phyloP scores from a whole-genome alignment of 2,888 invertebrate genomes.

The Tromatobia lineatoria region DNA sequence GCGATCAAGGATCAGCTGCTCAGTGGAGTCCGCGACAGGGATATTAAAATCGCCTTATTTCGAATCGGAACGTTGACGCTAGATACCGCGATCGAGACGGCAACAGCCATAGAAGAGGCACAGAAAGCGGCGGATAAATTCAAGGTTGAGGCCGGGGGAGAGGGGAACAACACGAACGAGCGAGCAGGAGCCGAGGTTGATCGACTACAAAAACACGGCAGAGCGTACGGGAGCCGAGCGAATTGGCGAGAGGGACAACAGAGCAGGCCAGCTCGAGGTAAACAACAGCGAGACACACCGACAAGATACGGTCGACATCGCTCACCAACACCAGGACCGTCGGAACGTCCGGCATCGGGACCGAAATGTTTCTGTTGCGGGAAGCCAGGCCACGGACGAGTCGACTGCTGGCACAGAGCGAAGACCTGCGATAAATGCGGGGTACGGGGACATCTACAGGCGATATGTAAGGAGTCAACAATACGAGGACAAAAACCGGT shows the following conservation, averaged over 20 bases:
- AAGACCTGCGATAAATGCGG: background rate
- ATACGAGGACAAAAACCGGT: background rate
- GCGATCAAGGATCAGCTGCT: constrained; percentile 5
- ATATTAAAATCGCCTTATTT: constrained; percentile 9
- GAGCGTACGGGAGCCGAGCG: no score
- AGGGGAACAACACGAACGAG: background rate
- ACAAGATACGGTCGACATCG: background rate
- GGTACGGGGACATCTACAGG: background rate
- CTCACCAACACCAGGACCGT: constrained; percentile 1
- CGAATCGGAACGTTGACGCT: background rate
- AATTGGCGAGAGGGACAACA: no score
- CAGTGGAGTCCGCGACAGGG: constrained; percentile 4
- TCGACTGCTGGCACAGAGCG: background rate
- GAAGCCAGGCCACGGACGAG: background rate
- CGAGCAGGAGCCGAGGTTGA: background rate
- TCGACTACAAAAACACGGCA: background rate
- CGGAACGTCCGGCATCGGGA: background rate
- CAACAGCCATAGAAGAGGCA: constrained; percentile 7
- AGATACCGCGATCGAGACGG: background rate
- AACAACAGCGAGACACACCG: no score
- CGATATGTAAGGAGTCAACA: background rate
- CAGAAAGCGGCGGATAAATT: background rate
- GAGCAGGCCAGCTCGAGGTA: no score
- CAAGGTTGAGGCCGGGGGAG: background rate
- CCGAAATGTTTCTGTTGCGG: background rate